Evolutionary conservation across 2,888 invertebrate genomes (phyloP).

Genomic region (Trissolcus brochymenae): DNA sequence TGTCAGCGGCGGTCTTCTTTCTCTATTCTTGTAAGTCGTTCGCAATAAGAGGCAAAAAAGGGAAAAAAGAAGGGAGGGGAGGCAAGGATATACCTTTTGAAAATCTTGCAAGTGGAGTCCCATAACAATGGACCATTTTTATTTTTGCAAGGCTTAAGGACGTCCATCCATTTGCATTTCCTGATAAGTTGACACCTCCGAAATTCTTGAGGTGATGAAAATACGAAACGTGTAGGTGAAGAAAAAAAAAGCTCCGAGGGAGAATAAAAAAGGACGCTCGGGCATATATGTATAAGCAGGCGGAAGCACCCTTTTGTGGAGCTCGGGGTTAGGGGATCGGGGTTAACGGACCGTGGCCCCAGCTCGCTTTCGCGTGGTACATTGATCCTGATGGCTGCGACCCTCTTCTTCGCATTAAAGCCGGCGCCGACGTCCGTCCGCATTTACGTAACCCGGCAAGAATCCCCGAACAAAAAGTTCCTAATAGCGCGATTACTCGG

Average conservation of each 20-base stretch:
- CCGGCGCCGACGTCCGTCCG: slow-evolving; percentile 41
- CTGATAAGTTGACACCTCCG: slow-evolving; percentile 46
- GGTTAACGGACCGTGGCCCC: slow-evolving; percentile 66
- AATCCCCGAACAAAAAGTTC: slow-evolving; percentile 41
- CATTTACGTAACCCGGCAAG: slow-evolving; percentile 42
- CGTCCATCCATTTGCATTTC: slow-evolving; percentile 48
- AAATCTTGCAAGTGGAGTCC: slow-evolving; percentile 9
- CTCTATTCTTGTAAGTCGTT: neutral
- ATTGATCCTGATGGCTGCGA: slow-evolving; percentile 61
- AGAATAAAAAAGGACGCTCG: slow-evolving; percentile 13
- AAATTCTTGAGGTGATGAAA: slow-evolving; percentile 39
- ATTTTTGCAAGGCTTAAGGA: neutral
- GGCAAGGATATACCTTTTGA: too few relatives aligned
- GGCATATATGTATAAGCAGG: slow-evolving; percentile 42
- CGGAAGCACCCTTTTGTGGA: slow-evolving; percentile 59
- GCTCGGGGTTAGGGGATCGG: slow-evolving; percentile 59
- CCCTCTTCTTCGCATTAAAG: slow-evolving; percentile 55
- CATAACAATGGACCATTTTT: slow-evolving; percentile 29
- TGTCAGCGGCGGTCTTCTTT: slow-evolving; percentile 32
- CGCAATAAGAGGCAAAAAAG: too few relatives aligned
- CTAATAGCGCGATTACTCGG: slow-evolving; percentile 48
- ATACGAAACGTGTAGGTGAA: slow-evolving; percentile 20
- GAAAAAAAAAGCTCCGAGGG: neutral
- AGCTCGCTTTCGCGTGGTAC: slow-evolving; percentile 57
- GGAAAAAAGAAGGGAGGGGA: too few relatives aligned